Evolutionary conservation across 2,113 vertebrate species (phyloP).

Genomic region (Isurus oxyrinchus): DNA sequence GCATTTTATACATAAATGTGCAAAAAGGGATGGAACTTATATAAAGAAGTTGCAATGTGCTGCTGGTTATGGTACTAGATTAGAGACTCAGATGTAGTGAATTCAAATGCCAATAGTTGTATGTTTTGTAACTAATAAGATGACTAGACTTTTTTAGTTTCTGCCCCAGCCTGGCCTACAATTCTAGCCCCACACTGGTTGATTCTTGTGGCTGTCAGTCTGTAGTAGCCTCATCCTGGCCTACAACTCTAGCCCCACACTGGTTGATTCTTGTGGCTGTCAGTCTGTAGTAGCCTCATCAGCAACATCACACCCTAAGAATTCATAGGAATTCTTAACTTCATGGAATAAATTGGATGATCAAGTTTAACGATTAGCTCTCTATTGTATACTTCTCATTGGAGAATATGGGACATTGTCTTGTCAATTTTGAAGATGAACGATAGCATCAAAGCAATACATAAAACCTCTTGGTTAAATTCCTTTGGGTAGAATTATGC

Average conservation of each 20-base stretch:
- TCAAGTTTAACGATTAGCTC: neutral
- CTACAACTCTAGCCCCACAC: neutral
- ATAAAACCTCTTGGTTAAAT: neutral
- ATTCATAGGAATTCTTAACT: neutral
- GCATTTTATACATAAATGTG: too few relatives aligned
- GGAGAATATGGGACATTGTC: too few relatives aligned
- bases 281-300: neutral
- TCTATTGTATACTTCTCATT: neutral
- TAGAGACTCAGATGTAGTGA: too few relatives aligned
- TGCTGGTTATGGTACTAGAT: too few relatives aligned
- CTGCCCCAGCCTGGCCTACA: neutral
- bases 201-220: neutral
- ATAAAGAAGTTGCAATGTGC: too few relatives aligned
- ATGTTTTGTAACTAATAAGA: neutral
- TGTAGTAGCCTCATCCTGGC: neutral
- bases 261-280: neutral
- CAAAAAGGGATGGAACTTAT: too few relatives aligned
- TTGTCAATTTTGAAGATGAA: neutral
- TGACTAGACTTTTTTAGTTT: neutral
- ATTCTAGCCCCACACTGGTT: neutral
- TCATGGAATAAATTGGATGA: neutral
- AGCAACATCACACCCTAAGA: neutral
- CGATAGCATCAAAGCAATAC: neutral
- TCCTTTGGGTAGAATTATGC: neutral
- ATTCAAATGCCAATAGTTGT: too few relatives aligned